Conservation (phyloP, 2,888 invertebrate genomes). For the Idaea dimidiata region DNA sequence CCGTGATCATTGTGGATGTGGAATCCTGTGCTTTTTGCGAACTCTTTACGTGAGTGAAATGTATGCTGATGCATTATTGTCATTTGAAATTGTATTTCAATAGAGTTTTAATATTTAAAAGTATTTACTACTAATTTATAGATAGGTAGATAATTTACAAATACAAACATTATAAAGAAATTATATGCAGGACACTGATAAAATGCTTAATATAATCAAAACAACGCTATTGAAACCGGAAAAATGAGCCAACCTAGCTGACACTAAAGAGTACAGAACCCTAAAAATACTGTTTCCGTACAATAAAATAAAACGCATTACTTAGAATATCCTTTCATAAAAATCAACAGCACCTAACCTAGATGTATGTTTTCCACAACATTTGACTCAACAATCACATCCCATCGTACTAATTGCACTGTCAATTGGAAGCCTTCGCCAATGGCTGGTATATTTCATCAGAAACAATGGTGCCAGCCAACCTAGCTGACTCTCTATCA, state of each 20-base stretch:
- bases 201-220: too few species aligned
- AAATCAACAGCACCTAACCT: neutral
- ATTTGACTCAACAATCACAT: neutral
- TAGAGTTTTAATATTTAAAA: neutral
- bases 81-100: neutral
- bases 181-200: too few species aligned
- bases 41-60: conserved; percentile 8
- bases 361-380: neutral
- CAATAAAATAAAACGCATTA: too few species aligned
- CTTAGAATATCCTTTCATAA: too few species aligned
- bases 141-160: too few species aligned
- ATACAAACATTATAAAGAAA: too few species aligned
- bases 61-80: neutral
- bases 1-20: conserved; percentile 51
- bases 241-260: too few species aligned
- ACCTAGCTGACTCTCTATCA: conserved; percentile 41
- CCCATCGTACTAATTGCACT: conserved; percentile 1
- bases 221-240: too few species aligned
- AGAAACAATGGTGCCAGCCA: conserved; percentile 39
- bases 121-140: too few species aligned
- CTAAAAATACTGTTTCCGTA: too few species aligned
- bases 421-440: conserved; percentile 25
- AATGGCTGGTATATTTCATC: conserved; percentile 26
- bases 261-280: too few species aligned
- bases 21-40: conserved; percentile 42